Percentiles rank a stretch among this genome's conserved stretches.
These are phyloP conservation scores for Belonocnema kinseyi DNA, from an alignment of 1,140 invertebrate genomes.

Conservation along the genomic window DNA sequence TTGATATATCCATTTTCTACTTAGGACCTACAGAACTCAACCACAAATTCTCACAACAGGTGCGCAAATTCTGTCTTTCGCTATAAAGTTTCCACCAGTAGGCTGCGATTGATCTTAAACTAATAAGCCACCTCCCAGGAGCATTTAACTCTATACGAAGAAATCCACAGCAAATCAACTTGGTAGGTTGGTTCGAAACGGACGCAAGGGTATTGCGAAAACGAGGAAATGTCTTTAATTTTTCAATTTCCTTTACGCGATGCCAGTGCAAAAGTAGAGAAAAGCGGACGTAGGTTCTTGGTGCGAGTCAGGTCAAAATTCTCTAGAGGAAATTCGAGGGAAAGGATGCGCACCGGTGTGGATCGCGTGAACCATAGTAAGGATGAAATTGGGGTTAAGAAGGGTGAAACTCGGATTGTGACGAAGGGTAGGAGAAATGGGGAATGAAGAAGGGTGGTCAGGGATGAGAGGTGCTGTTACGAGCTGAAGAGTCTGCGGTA, in stretches of 20 bases:
- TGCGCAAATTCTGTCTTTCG: too few relatives aligned
- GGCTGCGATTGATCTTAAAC: too few relatives aligned
- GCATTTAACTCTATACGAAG: too few relatives aligned
- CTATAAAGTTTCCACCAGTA: too few relatives aligned
- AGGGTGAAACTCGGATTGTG: conserved; percentile 37
- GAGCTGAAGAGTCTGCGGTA: conserved; percentile 70
- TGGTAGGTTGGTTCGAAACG: too few relatives aligned
- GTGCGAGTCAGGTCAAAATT: conserved; percentile 35
- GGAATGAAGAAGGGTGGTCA: conserved; percentile 33
- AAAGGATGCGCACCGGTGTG: conserved; percentile 45
- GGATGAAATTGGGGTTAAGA: conserved; percentile 55
- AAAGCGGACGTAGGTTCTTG: conserved; percentile 33
- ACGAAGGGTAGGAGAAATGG: conserved; percentile 34
- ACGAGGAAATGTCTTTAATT: background rate
- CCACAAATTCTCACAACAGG: too few relatives aligned
- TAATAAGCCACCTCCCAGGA: too few relatives aligned
- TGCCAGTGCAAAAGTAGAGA: background rate
- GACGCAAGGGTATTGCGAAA: background rate
- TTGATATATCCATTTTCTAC: too few relatives aligned
- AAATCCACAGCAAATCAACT: too few relatives aligned
- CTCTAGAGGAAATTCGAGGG: conserved; percentile 38
- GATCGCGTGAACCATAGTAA: conserved; percentile 41
- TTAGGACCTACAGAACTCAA: too few relatives aligned
- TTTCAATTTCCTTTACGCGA: conserved; percentile 5
- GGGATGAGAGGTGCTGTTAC: conserved; percentile 46